Evolutionary conservation across 2,797 vertebrate species (phyloP).

Genomic region (Acrocephalus scirpaceus): DNA sequence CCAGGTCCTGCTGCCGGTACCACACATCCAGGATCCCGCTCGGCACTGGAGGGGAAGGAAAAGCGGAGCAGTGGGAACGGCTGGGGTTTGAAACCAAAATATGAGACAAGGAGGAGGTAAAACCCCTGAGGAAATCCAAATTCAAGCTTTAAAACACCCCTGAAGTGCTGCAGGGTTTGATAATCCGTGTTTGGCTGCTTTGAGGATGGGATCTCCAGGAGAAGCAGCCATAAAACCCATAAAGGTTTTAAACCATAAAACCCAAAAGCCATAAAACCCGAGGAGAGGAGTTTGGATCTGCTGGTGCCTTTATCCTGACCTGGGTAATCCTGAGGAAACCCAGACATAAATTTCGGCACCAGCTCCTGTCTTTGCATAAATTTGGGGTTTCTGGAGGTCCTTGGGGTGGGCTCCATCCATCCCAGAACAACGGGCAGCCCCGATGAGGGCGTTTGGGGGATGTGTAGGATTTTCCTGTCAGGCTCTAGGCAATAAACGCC

Average conservation of each 20-base stretch:
- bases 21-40: conserved; percentile 79
- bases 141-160: too few relatives aligned
- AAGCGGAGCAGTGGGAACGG: not conserved
- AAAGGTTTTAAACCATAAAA: too few relatives aligned
- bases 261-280: fast-evolving
- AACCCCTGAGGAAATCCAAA: not conserved
- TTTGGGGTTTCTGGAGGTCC: too few relatives aligned
- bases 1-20: conserved; percentile 68
- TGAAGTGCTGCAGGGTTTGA: fast-evolving
- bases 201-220: fast-evolving
- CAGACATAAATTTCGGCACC: fast-evolving
- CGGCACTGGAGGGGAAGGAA: conserved; percentile 58
- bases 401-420: not conserved
- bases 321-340: fast-evolving
- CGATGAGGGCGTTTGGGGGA: fast-evolving
- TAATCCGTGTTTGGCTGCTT: fast-evolving
- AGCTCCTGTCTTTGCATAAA: not conserved
- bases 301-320: not conserved
- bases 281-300: not conserved
- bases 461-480: not conserved
- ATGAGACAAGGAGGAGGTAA: fast-evolving
- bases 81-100: too few relatives aligned
- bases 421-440: fast-evolving
- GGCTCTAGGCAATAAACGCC: not conserved
- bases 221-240: fast-evolving